Conservation (phyloP, 2,888 invertebrate genomes). For the Agriopis aurantiaria region DNA sequence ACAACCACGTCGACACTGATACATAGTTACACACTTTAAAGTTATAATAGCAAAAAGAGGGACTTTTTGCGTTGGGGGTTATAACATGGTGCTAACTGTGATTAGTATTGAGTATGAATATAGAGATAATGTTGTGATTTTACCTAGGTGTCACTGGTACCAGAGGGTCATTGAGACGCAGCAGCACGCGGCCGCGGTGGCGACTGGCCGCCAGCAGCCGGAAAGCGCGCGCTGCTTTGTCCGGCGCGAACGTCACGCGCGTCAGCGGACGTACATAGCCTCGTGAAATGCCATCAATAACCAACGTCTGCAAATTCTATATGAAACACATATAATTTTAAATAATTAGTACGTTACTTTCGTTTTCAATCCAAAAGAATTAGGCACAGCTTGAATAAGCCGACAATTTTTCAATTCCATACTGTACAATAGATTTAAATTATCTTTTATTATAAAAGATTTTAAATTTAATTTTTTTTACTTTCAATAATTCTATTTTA, state of each 20-base stretch:
- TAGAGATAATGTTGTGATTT: not conserved
- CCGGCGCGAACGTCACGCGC: slow-evolving; percentile 59
- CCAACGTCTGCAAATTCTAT: slow-evolving; percentile 58
- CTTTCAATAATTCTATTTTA: too few species aligned
- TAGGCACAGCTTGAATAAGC: not conserved
- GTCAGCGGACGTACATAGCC: slow-evolving; percentile 70
- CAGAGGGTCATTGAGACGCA: slow-evolving; percentile 47
- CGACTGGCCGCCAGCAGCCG: slow-evolving; percentile 60
- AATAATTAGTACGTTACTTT: too few species aligned
- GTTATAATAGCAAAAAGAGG: too few species aligned
- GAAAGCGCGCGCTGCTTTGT: slow-evolving; percentile 60
- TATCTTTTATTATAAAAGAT: too few species aligned
- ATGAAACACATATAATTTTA: not conserved
- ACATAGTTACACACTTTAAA: too few species aligned
- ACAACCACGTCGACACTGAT: too few species aligned
- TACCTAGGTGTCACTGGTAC: not conserved
- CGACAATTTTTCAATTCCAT: too few species aligned
- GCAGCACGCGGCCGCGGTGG: slow-evolving; percentile 68
- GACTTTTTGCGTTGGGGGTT: too few species aligned
- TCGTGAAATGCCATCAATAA: slow-evolving; percentile 65
- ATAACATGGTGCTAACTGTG: too few species aligned
- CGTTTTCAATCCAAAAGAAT: not conserved
- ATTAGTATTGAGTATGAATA: not conserved
- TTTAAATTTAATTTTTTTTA: too few species aligned
- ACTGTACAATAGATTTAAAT: too few species aligned